Conservation (phyloP, 1,140 invertebrate genomes). For the Pteromalus puparum region DNA sequence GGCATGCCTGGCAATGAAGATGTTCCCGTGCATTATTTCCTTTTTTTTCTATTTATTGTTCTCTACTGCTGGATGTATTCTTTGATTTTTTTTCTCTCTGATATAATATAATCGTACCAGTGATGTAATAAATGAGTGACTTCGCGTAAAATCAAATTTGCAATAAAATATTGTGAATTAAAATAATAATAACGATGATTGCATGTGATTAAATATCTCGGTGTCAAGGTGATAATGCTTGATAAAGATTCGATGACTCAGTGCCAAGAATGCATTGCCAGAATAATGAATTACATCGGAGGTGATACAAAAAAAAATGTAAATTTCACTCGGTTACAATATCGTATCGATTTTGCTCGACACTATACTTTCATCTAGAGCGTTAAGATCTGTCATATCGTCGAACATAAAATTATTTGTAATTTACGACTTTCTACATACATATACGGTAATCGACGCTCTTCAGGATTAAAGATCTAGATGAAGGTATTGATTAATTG, state of each 20-base stretch:
- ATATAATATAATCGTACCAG: too few species aligned
- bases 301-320: conserved; percentile 14
- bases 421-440: too few species aligned
- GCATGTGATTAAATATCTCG: conserved; percentile 11
- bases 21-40: conserved; percentile 41
- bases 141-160: background rate
- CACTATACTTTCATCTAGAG: background rate
- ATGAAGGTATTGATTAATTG: background rate
- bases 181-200: conserved; percentile 15
- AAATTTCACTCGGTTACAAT: too few species aligned
- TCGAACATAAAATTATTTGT: too few species aligned
- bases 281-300: conserved; percentile 53
- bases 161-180: background rate
- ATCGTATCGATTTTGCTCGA: background rate
- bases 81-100: too few species aligned
- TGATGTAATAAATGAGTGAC: background rate
- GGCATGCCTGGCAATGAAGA: conserved; percentile 67
- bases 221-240: conserved; percentile 33
- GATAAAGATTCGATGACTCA: conserved; percentile 56
- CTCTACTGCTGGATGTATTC: background rate
- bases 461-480: too few species aligned
- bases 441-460: too few species aligned
- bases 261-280: conserved; percentile 65
- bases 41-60: background rate
- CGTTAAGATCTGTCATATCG: background rate